Conservation (phyloP, 2,888 invertebrate genomes). For the Linyphia triangularis region DNA sequence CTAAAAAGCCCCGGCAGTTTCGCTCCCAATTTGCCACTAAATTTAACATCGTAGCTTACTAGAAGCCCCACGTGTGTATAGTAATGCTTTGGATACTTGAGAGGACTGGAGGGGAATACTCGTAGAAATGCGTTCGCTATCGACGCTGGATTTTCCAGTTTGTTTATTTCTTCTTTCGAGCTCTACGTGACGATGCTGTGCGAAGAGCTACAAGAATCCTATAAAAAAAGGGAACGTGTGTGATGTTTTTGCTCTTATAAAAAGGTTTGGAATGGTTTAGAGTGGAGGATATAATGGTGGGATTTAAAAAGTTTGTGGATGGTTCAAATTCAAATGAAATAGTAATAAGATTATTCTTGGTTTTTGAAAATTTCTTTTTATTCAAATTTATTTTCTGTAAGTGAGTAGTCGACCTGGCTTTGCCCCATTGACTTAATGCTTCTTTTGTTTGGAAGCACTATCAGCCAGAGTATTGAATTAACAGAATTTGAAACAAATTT, state of each 20-base stretch:
- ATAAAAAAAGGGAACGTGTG: not conserved
- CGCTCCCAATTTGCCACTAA: slow-evolving; percentile 62
- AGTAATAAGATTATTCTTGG: too few relatives aligned
- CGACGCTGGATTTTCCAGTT: not conserved
- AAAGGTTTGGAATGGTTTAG: too few relatives aligned
- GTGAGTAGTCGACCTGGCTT: too few relatives aligned
- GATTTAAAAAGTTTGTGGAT: too few relatives aligned
- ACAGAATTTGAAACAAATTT: too few relatives aligned
- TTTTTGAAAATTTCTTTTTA: too few relatives aligned
- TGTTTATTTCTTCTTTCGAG: not conserved
- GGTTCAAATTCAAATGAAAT: too few relatives aligned
- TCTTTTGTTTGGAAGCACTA: too few relatives aligned
- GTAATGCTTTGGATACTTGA: slow-evolving; percentile 22
- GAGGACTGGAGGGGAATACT: slow-evolving; percentile 5
- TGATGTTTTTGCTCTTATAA: not conserved
- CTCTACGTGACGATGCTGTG: not conserved
- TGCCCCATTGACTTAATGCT: too few relatives aligned
- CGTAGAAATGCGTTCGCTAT: slow-evolving; percentile 25
- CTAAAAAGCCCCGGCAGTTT: not conserved
- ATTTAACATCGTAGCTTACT: slow-evolving; percentile 52
- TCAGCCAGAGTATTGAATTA: too few relatives aligned
- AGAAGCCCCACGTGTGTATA: not conserved
- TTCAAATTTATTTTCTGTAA: too few relatives aligned
- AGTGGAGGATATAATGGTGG: too few relatives aligned
- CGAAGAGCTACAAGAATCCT: not conserved